These are phyloP conservation scores for Eremobia ochroleuca DNA, from an alignment of 2,888 invertebrate genomes.

Conservation along the genomic window DNA sequence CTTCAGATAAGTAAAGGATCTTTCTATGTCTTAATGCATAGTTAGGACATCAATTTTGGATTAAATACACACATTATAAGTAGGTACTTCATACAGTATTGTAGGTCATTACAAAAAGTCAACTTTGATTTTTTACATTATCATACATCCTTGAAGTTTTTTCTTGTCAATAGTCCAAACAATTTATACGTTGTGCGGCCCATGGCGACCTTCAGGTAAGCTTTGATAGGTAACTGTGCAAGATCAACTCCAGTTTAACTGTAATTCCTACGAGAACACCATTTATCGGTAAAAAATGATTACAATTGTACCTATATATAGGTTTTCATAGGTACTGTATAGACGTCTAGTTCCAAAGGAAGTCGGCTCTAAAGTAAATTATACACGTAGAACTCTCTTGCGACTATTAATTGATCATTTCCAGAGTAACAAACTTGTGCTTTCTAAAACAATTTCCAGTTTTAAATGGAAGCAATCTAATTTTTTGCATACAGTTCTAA, in stretches of 20 bases:
- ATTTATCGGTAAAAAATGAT: slow-evolving; percentile 30
- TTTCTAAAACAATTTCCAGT: slow-evolving; percentile 60
- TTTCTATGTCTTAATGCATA: no score
- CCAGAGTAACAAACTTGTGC: slow-evolving; percentile 51
- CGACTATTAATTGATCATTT: slow-evolving; percentile 45
- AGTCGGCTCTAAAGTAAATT: slow-evolving; percentile 35
- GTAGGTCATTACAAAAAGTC: slow-evolving; percentile 52
- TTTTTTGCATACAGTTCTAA: slow-evolving; percentile 35
- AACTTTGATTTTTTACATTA: slow-evolving; percentile 67
- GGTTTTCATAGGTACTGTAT: slow-evolving; percentile 13
- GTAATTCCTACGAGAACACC: slow-evolving; percentile 15
- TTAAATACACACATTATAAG: slow-evolving; percentile 7
- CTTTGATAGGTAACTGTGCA: slow-evolving; percentile 61
- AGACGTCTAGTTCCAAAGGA: slow-evolving; percentile 17
- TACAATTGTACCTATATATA: background rate
- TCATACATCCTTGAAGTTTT: slow-evolving; percentile 72
- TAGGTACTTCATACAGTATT: slow-evolving; percentile 33
- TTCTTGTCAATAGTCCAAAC: slow-evolving; percentile 68
- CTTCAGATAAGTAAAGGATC: background rate
- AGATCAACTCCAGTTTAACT: slow-evolving; percentile 39
- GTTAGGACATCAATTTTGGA: background rate
- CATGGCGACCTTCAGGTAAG: slow-evolving; percentile 67
- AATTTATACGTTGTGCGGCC: slow-evolving; percentile 66
- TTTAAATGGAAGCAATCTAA: slow-evolving; percentile 34
- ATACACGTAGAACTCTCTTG: slow-evolving; percentile 41